Evolutionary conservation across 2,888 invertebrate species (phyloP).

Genomic region (Leucophora obtusa): DNA sequence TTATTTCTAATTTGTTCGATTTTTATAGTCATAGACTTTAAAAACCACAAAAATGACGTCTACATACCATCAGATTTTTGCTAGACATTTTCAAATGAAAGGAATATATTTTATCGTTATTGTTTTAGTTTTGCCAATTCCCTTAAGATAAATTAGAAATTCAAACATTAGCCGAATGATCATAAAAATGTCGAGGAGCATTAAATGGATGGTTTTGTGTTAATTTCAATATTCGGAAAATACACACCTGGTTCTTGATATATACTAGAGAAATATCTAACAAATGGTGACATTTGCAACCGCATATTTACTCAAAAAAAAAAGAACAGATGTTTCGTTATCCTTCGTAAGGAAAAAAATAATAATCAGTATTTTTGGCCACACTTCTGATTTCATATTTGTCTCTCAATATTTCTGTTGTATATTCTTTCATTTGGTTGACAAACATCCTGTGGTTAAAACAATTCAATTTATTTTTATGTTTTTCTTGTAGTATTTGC

Average conservation of each 20-base stretch:
- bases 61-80: constrained; percentile 40
- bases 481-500: constrained; percentile 38
- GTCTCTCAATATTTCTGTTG: background rate
- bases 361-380: constrained; percentile 61
- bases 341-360: constrained; percentile 23
- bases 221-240: constrained; percentile 30
- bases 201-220: constrained; percentile 38
- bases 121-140: constrained; percentile 44
- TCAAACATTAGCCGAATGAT: constrained; percentile 50
- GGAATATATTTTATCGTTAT: constrained; percentile 29
- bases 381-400: constrained; percentile 60
- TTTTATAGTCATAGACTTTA: constrained; percentile 1
- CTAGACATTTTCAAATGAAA: background rate
- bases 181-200: constrained; percentile 39
- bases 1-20: constrained; percentile 2
- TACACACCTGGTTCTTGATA: constrained; percentile 41
- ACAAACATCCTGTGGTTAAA: constrained; percentile 61
- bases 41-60: constrained; percentile 38
- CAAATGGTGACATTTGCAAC: constrained; percentile 63
- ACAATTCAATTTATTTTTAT: constrained; percentile 58
- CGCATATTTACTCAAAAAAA: constrained; percentile 47
- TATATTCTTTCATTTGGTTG: constrained; percentile 24
- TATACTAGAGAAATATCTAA: constrained; percentile 42
- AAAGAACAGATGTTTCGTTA: constrained; percentile 58
- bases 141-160: constrained; percentile 58